phyloP scores from a whole-genome alignment of 2,888 invertebrate species.

The Tenthredo distinguenda region DNA sequence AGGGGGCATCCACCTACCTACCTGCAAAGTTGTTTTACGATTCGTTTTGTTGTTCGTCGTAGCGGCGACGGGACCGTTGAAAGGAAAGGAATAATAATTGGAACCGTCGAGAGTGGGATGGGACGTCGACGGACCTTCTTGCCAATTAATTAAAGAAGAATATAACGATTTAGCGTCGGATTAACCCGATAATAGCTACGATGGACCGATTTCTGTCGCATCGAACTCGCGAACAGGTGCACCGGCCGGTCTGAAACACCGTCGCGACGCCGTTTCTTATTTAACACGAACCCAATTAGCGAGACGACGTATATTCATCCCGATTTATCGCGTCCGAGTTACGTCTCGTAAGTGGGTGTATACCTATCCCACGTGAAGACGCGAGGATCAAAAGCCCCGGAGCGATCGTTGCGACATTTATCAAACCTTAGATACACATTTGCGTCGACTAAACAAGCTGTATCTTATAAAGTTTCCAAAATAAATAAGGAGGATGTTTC shows the following conservation, averaged over 20 bases:
- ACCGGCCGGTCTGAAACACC: neutral
- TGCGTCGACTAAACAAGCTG: neutral
- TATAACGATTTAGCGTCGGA: conserved; percentile 31
- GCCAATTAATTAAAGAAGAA: conserved; percentile 43
- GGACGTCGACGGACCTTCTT: neutral
- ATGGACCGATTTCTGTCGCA: conserved; percentile 3
- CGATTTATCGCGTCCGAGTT: neutral
- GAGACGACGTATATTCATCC: neutral
- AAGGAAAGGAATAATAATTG: conserved; percentile 45
- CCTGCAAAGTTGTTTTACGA: conserved; percentile 44
- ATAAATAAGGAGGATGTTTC: conserved; percentile 1
- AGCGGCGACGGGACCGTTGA: neutral
- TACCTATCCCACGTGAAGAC: neutral
- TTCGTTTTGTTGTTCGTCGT: conserved; percentile 14
- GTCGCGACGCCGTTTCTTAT: conserved; percentile 1
- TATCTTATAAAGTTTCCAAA: neutral
- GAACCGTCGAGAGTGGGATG: neutral
- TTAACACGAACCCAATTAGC: conserved; percentile 29
- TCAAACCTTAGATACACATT: neutral
- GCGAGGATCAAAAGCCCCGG: conserved; percentile 5
- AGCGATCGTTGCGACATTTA: conserved; percentile 12
- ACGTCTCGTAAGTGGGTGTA: neutral
- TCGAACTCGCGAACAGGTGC: neutral
- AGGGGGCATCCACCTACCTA: neutral
- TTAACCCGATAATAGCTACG: conserved; percentile 2